Base-by-base conservation (phyloP, 2,113 vertebrate species). In the Syngnathus typhle region DNA sequence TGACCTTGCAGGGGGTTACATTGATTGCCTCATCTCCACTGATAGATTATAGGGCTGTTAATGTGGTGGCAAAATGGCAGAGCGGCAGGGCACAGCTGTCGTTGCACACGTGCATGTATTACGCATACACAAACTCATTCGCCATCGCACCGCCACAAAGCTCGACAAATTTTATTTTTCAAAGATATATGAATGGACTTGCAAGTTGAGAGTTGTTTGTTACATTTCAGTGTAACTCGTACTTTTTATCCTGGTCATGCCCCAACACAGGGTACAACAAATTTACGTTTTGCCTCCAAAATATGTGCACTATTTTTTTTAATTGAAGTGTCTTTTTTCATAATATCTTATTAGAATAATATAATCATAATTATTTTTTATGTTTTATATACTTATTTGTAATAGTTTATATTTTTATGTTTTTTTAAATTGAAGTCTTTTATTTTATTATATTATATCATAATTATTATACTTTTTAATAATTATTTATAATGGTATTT, bases 31-130 rank as follows among this genome's bases (percentile, higher is more conserved):
- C 95, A 95, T 98, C 93, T 95, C 96, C 95, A 94, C 93, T 95
- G 93, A 96, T 96, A 95, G 95, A 99, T 98, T 98, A 97, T 96
- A 95, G 95, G 95, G 93, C 93, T 93, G 93, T 96, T 98, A 96
- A 97, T 98, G 96, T 96, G 93, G 94, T 92, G 92, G 93, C 93
- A 93, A 95, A 96, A 97, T 96, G 94, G 94, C 93, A 93, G 90
- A 91, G 88, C 93, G 92, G 92, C 90, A 93, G 93, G 83, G 90
- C 95, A 92, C 97, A 98, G 96, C 97, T 98, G 96, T 95, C 94
- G 92, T 71, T 71, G 56, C 32, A 64, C 72, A 69, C 70, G 68
- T 71, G 71, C 69, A 62, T 59, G 68, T 67, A 60, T 65, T 51
- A 55, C 67, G 65, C 52, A 54, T 12, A 21, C 47, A 74, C 67